Conservation (phyloP, 2,797 vertebrate species). For the Mus caroli region DNA sequence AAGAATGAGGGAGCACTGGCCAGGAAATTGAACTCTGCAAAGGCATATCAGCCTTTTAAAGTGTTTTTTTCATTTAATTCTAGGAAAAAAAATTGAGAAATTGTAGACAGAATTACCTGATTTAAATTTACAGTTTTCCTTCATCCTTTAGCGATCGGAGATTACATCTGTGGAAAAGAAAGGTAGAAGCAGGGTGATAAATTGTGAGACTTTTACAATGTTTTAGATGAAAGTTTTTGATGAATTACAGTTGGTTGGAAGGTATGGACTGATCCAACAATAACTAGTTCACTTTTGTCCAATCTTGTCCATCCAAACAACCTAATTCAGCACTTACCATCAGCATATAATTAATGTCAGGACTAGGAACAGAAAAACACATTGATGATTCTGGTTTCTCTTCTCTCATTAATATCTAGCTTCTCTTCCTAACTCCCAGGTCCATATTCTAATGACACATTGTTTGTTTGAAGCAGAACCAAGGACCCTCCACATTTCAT, state of each 20-base stretch:
- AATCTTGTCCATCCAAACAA: not conserved
- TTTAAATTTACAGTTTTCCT: not conserved
- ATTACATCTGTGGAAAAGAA: not conserved
- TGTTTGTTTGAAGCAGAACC: not conserved
- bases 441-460: not conserved
- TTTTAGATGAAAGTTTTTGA: not conserved
- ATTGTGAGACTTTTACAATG: not conserved
- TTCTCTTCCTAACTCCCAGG: not conserved
- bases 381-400: not conserved
- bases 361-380: not conserved
- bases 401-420: not conserved
- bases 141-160: not conserved
- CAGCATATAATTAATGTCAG: not conserved
- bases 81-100: constrained; percentile 5
- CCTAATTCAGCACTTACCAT: not conserved
- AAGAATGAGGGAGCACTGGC: not conserved
- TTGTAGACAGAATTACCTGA: not conserved
- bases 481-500: not conserved
- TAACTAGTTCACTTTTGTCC: not conserved
- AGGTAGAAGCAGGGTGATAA: not conserved
- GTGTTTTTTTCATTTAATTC: not conserved
- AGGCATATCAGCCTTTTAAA: not conserved
- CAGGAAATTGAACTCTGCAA: not conserved
- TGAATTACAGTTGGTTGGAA: not conserved
- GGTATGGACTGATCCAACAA: no score